phyloP scores from a whole-genome alignment of 2,888 invertebrate genomes.

The Thymelicus lineola region DNA sequence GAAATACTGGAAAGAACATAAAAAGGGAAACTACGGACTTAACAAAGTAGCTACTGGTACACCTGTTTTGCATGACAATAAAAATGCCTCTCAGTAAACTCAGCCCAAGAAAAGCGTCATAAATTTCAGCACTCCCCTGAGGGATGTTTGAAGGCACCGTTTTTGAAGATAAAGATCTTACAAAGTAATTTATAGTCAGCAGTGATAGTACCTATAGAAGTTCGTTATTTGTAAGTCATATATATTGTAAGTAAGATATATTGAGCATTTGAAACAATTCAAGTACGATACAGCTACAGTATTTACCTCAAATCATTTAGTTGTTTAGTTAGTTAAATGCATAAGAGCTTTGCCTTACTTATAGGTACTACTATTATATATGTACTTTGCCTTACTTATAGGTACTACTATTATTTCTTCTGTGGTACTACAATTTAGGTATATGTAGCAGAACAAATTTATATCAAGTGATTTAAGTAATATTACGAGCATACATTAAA shows the following conservation, averaged over 20 bases:
- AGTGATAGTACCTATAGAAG: constrained; percentile 10
- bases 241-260: constrained; percentile 12
- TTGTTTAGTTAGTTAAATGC: too few relatives aligned
- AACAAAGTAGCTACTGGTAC: constrained; percentile 21
- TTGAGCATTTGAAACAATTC: constrained; percentile 4
- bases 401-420: too few relatives aligned
- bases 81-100: constrained; percentile 17
- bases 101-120: constrained; percentile 15
- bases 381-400: too few relatives aligned
- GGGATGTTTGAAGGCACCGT: constrained; percentile 18
- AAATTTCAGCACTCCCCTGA: constrained; percentile 18
- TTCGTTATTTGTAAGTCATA: constrained; percentile 26
- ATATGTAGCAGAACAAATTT: too few relatives aligned
- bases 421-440: too few relatives aligned
- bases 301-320: too few relatives aligned
- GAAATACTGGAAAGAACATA: constrained; percentile 2
- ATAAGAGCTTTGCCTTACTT: too few relatives aligned
- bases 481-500: too few relatives aligned
- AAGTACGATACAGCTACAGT: not conserved
- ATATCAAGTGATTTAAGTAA: too few relatives aligned
- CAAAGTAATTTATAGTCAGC: constrained; percentile 29
- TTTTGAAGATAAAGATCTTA: constrained; percentile 28
- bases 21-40: not conserved
- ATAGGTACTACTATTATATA: too few relatives aligned
- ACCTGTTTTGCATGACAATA: constrained; percentile 35